Conservation (phyloP, 2,113 vertebrate genomes). For the Butorides virescens region DNA sequence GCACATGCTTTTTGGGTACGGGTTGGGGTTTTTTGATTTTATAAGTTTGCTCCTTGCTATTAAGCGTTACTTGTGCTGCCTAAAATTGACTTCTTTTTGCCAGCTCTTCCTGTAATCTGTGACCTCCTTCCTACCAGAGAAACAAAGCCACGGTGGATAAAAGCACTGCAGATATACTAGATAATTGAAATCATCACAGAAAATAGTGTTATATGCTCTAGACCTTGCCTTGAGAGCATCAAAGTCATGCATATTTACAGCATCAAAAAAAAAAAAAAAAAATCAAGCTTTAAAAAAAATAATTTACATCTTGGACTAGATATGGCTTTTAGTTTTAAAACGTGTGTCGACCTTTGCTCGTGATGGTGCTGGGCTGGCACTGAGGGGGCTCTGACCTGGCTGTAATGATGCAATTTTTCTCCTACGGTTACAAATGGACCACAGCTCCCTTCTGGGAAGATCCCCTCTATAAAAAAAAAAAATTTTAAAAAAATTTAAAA, state of each 20-base stretch:
- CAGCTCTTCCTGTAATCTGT: not conserved
- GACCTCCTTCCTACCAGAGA: not conserved
- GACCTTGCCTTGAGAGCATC: not conserved
- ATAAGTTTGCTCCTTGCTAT: not conserved
- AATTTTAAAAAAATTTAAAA: not conserved
- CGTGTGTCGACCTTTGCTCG: not conserved
- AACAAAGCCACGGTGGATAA: not conserved
- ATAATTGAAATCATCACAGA: not conserved
- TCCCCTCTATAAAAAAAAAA: not conserved
- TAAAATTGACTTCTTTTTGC: not conserved
- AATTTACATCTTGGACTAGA: not conserved
- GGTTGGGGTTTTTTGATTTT: not conserved
- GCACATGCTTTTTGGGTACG: not conserved
- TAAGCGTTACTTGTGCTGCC: not conserved
- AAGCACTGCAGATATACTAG: not conserved
- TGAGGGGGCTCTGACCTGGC: not conserved
- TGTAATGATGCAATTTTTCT: not conserved
- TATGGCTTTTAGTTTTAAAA: not conserved
- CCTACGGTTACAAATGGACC: not conserved
- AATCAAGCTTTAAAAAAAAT: not conserved
- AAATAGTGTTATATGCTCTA: not conserved
- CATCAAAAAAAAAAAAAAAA: not conserved
- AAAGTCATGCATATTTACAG: not conserved
- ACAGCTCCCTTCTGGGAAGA: not conserved
- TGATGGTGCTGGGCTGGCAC: not conserved